These are phyloP conservation scores for Penaeus indicus DNA, from an alignment of 1,140 invertebrate genomes.

Conservation along the genomic window DNA sequence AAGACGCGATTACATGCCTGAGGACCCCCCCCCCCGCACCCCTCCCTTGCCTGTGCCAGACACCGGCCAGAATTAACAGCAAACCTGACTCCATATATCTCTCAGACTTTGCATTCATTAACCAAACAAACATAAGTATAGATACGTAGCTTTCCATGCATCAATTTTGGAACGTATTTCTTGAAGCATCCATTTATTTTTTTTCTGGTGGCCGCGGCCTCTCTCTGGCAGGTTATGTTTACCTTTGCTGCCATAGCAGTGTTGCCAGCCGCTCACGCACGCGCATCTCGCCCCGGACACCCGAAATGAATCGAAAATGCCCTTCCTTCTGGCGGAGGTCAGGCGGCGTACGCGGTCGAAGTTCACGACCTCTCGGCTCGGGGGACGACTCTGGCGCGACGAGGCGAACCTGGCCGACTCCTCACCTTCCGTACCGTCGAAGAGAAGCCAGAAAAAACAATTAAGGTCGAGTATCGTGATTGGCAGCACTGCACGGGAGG, in stretches of 20 bases:
- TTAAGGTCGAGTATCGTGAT: neutral
- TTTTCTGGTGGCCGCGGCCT: neutral
- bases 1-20: neutral
- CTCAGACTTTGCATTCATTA: slow-evolving; percentile 34
- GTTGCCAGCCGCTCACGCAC: slow-evolving; percentile 22
- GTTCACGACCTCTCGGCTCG: no score
- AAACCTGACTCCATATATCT: slow-evolving; percentile 17
- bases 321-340: no score
- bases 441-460: neutral
- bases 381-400: no score
- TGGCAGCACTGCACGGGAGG: slow-evolving; percentile 3
- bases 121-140: slow-evolving; percentile 48
- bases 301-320: no score
- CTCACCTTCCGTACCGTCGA: neutral
- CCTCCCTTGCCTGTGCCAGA: no score
- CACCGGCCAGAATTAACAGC: neutral
- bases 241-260: slow-evolving; percentile 23
- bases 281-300: no score
- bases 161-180: slow-evolving; percentile 49
- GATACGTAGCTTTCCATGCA: slow-evolving; percentile 44
- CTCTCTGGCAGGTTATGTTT: slow-evolving; percentile 32
- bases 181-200: slow-evolving; percentile 44
- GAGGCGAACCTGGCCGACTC: neutral
- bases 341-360: no score
- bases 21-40: neutral